Evolutionary conservation across 1,140 invertebrate genomes (phyloP).

Genomic region (Drosophila repleta): DNA sequence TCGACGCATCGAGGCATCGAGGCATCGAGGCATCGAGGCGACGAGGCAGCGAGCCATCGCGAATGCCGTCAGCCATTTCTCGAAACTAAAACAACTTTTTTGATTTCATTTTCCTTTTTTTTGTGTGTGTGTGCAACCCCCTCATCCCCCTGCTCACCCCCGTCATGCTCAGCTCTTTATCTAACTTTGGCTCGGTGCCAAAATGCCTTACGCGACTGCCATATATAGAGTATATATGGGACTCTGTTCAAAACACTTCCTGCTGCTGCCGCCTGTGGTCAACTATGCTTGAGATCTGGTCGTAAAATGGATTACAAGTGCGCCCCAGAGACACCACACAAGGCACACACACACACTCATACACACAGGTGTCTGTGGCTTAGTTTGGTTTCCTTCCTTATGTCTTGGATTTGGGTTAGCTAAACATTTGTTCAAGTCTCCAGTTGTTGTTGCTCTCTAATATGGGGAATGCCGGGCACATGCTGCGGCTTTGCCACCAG

Average conservation of each 20-base stretch:
- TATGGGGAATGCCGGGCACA: slow-evolving; percentile 8
- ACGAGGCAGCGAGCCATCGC: slow-evolving; percentile 46
- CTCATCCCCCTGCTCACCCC: slow-evolving; percentile 24
- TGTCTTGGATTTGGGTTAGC: slow-evolving; percentile 70
- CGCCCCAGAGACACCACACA: slow-evolving; percentile 49
- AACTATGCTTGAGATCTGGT: slow-evolving; percentile 57
- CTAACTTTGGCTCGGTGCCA: slow-evolving; percentile 30
- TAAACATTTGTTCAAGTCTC: slow-evolving; percentile 61
- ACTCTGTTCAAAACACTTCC: slow-evolving; percentile 59
- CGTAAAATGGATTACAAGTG: slow-evolving; percentile 71
- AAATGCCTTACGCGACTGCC: slow-evolving; percentile 48
- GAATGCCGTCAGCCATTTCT: slow-evolving; percentile 39
- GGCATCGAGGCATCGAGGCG: slow-evolving; percentile 61
- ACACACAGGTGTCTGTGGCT: slow-evolving; percentile 13
- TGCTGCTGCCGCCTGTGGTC: slow-evolving; percentile 55
- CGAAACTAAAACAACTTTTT: slow-evolving; percentile 49
- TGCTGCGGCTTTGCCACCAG: slow-evolving; percentile 9
- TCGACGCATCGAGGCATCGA: slow-evolving; percentile 63
- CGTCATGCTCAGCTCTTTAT: not conserved
- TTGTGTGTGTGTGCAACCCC: slow-evolving; percentile 17
- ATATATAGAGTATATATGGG: slow-evolving; percentile 32
- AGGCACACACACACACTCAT: slow-evolving; percentile 6
- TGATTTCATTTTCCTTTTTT: not conserved
- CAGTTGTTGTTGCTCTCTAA: not conserved
- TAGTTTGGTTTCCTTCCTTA: slow-evolving; percentile 68